Evolutionary conservation across 2,888 invertebrate genomes (phyloP).

Genomic region (Gibbula magus): DNA sequence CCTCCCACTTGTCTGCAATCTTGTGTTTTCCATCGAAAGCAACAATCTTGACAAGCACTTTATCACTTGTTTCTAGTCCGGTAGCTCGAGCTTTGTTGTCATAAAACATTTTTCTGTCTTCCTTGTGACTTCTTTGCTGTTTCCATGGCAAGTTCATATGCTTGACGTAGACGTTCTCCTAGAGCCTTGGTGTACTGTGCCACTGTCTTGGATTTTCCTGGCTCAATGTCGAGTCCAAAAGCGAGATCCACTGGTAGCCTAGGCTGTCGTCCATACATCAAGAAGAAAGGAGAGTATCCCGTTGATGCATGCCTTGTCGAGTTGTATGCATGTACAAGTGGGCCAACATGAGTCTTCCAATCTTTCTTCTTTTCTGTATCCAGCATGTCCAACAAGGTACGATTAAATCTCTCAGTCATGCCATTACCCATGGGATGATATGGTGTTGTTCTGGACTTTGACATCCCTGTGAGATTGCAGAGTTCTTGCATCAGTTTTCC

Average conservation of each 20-base stretch:
- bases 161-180: not conserved
- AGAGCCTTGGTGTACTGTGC: conserved; percentile 7
- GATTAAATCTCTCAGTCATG: conserved; percentile 36
- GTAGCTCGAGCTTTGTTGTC: conserved; percentile 18
- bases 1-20: conserved; percentile 16
- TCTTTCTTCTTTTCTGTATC: conserved; percentile 32
- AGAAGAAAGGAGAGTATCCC: conserved; percentile 36
- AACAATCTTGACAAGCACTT: conserved; percentile 28
- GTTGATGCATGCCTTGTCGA: conserved; percentile 36
- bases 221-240: no score
- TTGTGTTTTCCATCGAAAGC: conserved; percentile 24
- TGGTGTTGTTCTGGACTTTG: conserved; percentile 38
- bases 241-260: conserved; percentile 37
- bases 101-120: conserved; percentile 12
- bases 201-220: not conserved
- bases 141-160: conserved; percentile 12
- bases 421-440: conserved; percentile 48
- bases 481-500: conserved; percentile 34
- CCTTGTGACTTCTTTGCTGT: not conserved
- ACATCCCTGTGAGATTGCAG: conserved; percentile 28
- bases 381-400: conserved; percentile 35
- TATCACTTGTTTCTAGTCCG: conserved; percentile 5
- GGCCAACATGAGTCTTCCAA: conserved; percentile 40
- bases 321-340: conserved; percentile 37
- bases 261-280: conserved; percentile 41